A percentile compares a stretch with the other conserved stretches of the same genome.
These are phyloP conservation scores for Calliopsis andreniformis DNA, from an alignment of 1,140 invertebrate genomes.

Conservation along the genomic window DNA sequence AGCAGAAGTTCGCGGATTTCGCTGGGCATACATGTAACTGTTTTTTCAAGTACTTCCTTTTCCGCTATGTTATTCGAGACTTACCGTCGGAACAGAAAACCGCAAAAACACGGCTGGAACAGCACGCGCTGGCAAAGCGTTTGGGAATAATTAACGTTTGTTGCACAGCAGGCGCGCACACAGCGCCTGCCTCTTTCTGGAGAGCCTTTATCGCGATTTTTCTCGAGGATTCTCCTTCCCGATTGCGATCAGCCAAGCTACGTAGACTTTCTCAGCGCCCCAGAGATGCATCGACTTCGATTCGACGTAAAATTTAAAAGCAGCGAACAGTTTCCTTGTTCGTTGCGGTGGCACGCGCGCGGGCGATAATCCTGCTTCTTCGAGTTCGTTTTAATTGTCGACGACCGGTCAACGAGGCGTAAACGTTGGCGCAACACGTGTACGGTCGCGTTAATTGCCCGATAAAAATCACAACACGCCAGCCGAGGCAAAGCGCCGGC, in stretches of 20 bases:
- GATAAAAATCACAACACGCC: conserved; percentile 82
- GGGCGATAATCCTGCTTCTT: conserved; percentile 55
- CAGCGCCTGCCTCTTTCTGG: too few species aligned
- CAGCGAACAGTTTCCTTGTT: neutral
- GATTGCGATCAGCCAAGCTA: too few species aligned
- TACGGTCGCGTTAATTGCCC: conserved; percentile 81
- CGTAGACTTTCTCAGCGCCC: too few species aligned
- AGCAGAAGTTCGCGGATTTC: conserved; percentile 5
- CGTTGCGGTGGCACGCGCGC: conserved; percentile 17
- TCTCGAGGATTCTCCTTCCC: neutral
- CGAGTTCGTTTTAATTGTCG: conserved; percentile 71
- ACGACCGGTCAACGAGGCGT: conserved; percentile 71
- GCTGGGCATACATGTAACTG: neutral
- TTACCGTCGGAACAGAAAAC: conserved; percentile 44
- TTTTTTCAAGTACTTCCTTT: conserved; percentile 55
- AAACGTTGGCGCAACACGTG: conserved; percentile 78
- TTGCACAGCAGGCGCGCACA: conserved; percentile 46
- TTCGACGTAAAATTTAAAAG: neutral
- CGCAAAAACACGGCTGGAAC: conserved; percentile 59
- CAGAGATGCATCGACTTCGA: neutral
- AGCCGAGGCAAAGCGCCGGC: conserved; percentile 61
- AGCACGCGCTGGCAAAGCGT: conserved; percentile 34
- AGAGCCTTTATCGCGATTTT: neutral
- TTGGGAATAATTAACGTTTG: conserved; percentile 66
- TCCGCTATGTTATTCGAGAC: conserved; percentile 26